A percentile compares a stretch with the other conserved stretches of the same genome.
These are phyloP conservation scores for Acleris laterana DNA, from an alignment of 2,888 invertebrate species.

Conservation along the genomic window DNA sequence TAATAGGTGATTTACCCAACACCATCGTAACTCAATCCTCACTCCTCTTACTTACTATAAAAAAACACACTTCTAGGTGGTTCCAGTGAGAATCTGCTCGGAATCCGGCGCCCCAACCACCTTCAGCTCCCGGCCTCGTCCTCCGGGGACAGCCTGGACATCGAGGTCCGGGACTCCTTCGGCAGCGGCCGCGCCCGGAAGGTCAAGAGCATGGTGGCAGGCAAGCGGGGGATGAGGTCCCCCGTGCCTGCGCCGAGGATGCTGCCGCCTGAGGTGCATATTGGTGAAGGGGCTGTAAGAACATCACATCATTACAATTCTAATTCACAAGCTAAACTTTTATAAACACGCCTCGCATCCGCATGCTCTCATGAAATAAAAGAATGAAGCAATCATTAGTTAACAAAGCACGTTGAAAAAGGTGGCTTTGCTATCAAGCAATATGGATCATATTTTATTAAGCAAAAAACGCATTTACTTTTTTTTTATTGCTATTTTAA, in stretches of 20 bases:
- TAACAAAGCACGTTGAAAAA: too few species aligned
- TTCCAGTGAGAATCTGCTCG: slow-evolving; percentile 72
- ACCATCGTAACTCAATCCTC: too few species aligned
- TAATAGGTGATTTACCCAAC: too few species aligned
- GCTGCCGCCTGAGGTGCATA: slow-evolving; percentile 40
- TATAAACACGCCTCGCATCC: too few species aligned
- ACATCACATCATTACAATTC: background rate
- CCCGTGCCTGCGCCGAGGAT: slow-evolving; percentile 70
- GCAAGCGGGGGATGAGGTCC: slow-evolving; percentile 64
- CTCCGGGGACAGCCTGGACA: slow-evolving; percentile 76
- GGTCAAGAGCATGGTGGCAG: slow-evolving; percentile 72
- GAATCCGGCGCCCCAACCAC: slow-evolving; percentile 62
- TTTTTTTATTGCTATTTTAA: too few species aligned
- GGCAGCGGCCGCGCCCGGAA: slow-evolving; percentile 61
- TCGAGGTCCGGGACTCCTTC: slow-evolving; percentile 64
- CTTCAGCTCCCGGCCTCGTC: slow-evolving; percentile 72
- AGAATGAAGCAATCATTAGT: too few species aligned
- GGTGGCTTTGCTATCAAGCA: too few species aligned
- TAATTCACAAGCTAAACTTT: background rate
- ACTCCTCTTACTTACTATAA: background rate
- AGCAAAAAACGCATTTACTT: too few species aligned
- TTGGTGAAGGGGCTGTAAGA: background rate
- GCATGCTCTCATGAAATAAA: too few species aligned
- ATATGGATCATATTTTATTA: too few species aligned
- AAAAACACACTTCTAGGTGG: slow-evolving; percentile 61